Evolutionary conservation across 2,113 vertebrate genomes (phyloP).

Genomic region (Calypte anna): DNA sequence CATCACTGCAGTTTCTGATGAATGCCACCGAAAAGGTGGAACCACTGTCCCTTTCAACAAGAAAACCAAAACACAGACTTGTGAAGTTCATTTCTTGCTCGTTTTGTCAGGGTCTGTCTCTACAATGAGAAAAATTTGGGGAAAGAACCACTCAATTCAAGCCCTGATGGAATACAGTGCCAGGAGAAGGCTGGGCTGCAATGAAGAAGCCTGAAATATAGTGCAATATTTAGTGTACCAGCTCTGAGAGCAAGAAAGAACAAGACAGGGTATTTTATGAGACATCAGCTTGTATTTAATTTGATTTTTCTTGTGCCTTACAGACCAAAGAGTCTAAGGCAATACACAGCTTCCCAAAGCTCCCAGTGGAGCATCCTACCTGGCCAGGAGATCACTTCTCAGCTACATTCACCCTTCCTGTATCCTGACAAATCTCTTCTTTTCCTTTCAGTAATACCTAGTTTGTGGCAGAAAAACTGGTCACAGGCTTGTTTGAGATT

Average conservation of each 20-base stretch:
- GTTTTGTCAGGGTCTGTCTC: not conserved
- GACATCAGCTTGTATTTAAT: not conserved
- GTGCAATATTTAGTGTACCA: not conserved
- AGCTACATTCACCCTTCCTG: fast-evolving
- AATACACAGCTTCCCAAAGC: not conserved
- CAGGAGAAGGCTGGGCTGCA: not conserved
- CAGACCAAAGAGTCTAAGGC: not conserved
- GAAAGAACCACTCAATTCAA: not conserved
- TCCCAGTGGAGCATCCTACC: not conserved
- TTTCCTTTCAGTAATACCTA: not conserved
- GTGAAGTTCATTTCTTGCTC: not conserved
- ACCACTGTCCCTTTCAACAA: not conserved
- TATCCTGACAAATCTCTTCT: not conserved
- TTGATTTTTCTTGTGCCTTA: not conserved
- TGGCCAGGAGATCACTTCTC: not conserved
- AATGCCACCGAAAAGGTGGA: not conserved
- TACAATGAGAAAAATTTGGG: not conserved
- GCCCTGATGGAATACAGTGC: not conserved
- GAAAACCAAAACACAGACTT: not conserved
- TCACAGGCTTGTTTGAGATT: fast-evolving
- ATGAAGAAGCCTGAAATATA: not conserved
- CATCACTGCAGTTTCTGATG: not conserved
- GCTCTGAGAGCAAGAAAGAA: not conserved
- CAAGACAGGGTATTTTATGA: not conserved
- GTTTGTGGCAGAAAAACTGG: not conserved